These are phyloP conservation scores for Diglossa brunneiventris DNA, from an alignment of 2,113 vertebrate species.

Conservation along the genomic window DNA sequence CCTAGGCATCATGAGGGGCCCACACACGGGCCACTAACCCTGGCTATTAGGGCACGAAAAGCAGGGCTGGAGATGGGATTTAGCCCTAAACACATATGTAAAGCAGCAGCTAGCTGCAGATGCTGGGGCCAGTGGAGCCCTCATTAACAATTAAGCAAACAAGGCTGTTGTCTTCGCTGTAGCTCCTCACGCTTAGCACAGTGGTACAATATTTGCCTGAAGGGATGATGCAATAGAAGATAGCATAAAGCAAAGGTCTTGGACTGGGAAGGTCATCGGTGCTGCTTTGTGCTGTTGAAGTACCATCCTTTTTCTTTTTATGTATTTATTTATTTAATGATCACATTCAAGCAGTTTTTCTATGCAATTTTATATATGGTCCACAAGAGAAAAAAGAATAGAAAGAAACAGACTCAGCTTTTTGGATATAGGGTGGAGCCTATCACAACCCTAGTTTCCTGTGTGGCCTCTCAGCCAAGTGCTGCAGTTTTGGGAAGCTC, in stretches of 20 bases:
- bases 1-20: rapidly evolving
- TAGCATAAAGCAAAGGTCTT: background rate
- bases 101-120: background rate
- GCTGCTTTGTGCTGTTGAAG: background rate
- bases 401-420: background rate
- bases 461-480: background rate
- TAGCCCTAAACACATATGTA: background rate
- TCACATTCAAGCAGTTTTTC: background rate
- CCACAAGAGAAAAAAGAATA: background rate
- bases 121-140: background rate
- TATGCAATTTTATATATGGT: background rate
- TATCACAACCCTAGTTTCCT: background rate
- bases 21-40: background rate
- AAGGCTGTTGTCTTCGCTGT: background rate
- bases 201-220: background rate
- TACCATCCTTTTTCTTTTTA: background rate
- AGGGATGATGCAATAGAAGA: background rate
- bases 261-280: background rate
- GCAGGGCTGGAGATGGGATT: rapidly evolving
- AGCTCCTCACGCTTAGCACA: background rate
- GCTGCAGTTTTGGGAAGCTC: background rate
- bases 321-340: background rate
- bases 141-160: background rate
- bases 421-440: background rate
- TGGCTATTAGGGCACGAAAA: background rate